Conservation (phyloP, 1,140 invertebrate genomes). For the Drosophila fuyamai region DNA sequence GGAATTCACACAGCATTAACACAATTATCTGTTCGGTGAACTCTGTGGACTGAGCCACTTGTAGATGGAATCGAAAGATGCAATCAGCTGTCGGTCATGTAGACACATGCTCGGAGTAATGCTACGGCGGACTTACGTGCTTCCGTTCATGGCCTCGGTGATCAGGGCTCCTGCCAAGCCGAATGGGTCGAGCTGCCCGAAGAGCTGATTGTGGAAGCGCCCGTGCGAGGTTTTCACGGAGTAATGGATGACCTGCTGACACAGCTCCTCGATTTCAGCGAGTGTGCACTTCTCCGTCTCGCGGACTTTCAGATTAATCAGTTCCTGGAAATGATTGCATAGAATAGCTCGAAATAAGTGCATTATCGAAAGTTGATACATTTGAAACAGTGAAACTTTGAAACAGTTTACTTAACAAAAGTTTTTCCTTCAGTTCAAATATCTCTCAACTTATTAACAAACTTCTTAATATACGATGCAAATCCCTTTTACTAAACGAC, state of each 20-base stretch:
- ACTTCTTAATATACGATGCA: too few relatives aligned
- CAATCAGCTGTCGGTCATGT: slow-evolving; percentile 10
- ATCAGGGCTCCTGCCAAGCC: slow-evolving; percentile 91
- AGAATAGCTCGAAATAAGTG: background rate
- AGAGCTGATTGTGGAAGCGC: slow-evolving; percentile 92
- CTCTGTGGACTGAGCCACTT: background rate
- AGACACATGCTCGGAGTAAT: slow-evolving; percentile 7
- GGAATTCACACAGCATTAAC: slow-evolving; percentile 25
- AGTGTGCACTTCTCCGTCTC: slow-evolving; percentile 85
- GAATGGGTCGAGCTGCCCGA: slow-evolving; percentile 90
- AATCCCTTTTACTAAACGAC: too few relatives aligned
- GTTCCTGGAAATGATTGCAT: slow-evolving; percentile 75
- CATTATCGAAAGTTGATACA: background rate
- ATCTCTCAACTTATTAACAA: too few relatives aligned
- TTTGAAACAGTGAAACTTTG: too few relatives aligned
- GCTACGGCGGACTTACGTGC: slow-evolving; percentile 86
- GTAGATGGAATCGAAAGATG: slow-evolving; percentile 2
- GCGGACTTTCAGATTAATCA: slow-evolving; percentile 85
- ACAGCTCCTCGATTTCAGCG: slow-evolving; percentile 86
- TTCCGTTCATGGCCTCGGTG: slow-evolving; percentile 91
- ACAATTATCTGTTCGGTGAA: slow-evolving; percentile 31
- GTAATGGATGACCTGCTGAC: slow-evolving; percentile 87
- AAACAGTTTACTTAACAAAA: too few relatives aligned
- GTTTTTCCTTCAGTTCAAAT: too few relatives aligned
- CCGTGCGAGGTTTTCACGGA: slow-evolving; percentile 91